Evolutionary conservation across 2,888 invertebrate species (phyloP).

Genomic region (Caenorhabditis plicata): DNA sequence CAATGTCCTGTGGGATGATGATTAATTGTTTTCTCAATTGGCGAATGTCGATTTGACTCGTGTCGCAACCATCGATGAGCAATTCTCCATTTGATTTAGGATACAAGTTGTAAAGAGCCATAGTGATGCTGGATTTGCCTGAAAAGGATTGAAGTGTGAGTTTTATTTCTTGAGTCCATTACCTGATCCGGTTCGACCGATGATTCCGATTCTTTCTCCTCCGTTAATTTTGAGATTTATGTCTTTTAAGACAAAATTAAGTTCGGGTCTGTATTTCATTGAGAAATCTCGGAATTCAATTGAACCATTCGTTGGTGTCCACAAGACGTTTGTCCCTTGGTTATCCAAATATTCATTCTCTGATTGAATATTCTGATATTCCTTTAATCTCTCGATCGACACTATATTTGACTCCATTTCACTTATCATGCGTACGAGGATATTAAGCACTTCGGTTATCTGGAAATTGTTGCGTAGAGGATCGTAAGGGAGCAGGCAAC

Average conservation of each 20-base stretch:
- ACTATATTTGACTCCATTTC: slow-evolving; percentile 97
- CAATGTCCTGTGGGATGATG: slow-evolving; percentile 75
- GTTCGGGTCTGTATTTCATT: slow-evolving; percentile 56
- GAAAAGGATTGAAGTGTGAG: slow-evolving; percentile 3
- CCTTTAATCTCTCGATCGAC: slow-evolving; percentile 92
- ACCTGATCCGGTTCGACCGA: slow-evolving; percentile 66
- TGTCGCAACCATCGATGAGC: slow-evolving; percentile 65
- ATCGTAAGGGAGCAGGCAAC: background rate
- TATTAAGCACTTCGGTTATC: slow-evolving; percentile 39
- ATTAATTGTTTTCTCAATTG: slow-evolving; percentile 81
- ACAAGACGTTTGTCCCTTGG: too few relatives aligned
- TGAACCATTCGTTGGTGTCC: slow-evolving; percentile 65
- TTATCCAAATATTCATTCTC: too few relatives aligned
- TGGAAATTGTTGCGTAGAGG: background rate
- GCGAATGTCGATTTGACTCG: slow-evolving; percentile 80
- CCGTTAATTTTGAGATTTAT: slow-evolving; percentile 72
- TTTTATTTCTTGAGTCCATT: background rate
- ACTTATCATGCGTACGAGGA: slow-evolving; percentile 83
- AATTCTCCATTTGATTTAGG: slow-evolving; percentile 51
- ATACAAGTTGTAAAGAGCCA: slow-evolving; percentile 58
- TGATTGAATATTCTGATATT: slow-evolving; percentile 72
- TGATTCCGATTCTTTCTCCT: slow-evolving; percentile 73
- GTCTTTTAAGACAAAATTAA: slow-evolving; percentile 81
- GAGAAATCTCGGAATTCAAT: slow-evolving; percentile 61
- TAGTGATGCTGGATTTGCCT: slow-evolving; percentile 47